Base-by-base conservation (phyloP, 92 coral and sea anemone genomes). In the Montipora capitata region DNA sequence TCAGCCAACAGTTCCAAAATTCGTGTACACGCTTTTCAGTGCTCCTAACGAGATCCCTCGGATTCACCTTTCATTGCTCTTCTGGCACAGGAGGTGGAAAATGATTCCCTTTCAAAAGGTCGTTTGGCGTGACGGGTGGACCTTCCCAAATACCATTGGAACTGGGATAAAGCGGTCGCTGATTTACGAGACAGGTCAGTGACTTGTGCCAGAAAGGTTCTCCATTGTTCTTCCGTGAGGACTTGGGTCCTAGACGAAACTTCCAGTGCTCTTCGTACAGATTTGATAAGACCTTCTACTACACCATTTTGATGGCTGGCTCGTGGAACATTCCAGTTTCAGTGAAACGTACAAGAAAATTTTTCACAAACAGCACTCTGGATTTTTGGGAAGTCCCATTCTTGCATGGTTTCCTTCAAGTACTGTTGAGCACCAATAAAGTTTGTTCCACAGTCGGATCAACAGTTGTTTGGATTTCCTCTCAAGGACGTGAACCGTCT, bases 141-240 rank as follows among this genome's bases (percentile, higher is more conserved):
- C 72, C 44, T 70, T 84, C 88, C 83, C 80, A 88, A 64, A 92
- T 84, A 40, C 71, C 68, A 2, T 78, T 78, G 2, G 90, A 92
- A 63, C 90, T 83, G 3, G 92, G 90, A 75, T 92, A 88, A 58
- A 92, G 82, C 44, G 93, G 93, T 16, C 91, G 91, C 15, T 76
- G 44, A 63, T 92, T 92, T 81, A 92, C 68, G 17, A 89, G 48
- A 69, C 85, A 89, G 14, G 91, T 20, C 20, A 20, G 20, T 74
- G 52, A 75, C 74, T 61, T 93, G 88, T 18, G 93, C 86, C 3
- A 93, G 75, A 72, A 73, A 73, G 11, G 93, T 89, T 61, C 88
- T 80, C 95, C 93, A 89, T 42, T 93, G 93, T 72, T 89, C 91
- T 81, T 93, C 93, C 27, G 95, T 79, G 81, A 68, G 82, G 41